Conservation (phyloP, 2,797 vertebrate species). For the Myotis pilosus region DNA sequence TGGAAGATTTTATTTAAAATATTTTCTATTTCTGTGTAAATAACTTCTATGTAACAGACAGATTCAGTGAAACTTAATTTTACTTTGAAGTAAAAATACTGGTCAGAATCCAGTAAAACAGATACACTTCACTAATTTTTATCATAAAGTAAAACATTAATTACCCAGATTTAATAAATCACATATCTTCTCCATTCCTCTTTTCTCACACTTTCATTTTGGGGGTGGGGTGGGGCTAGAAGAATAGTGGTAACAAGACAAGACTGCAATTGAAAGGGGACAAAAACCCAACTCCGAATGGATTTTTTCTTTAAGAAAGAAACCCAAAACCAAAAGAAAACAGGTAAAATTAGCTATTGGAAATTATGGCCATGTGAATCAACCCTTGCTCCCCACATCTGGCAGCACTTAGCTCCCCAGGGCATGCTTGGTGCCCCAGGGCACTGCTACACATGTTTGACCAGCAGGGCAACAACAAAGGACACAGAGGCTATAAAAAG, state of each 20-base stretch:
- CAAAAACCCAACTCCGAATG: slow-evolving; percentile 47
- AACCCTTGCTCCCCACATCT: slow-evolving; percentile 77
- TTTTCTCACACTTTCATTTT: slow-evolving; percentile 38
- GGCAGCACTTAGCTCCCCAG: slow-evolving; percentile 77
- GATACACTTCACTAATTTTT: slow-evolving; percentile 20
- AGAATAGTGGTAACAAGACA: slow-evolving; percentile 54
- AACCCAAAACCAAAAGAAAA: slow-evolving; percentile 79
- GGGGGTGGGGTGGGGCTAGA: neutral
- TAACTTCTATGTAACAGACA: slow-evolving; percentile 7
- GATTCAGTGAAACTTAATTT: slow-evolving; percentile 31
- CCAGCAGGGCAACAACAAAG: slow-evolving; percentile 75
- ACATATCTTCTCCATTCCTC: slow-evolving; percentile 10
- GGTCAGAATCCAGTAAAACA: slow-evolving; percentile 32
- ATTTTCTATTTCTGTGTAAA: slow-evolving; percentile 23
- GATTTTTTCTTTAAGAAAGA: slow-evolving; percentile 73
- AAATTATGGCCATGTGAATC: slow-evolving; percentile 75
- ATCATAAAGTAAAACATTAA: slow-evolving; percentile 49
- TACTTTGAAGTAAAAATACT: slow-evolving; percentile 38
- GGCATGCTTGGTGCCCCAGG: slow-evolving; percentile 67
- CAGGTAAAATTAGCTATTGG: slow-evolving; percentile 79
- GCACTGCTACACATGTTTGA: slow-evolving; percentile 74
- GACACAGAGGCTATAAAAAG: slow-evolving; percentile 65
- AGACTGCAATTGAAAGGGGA: slow-evolving; percentile 49
- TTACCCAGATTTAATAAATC: slow-evolving; percentile 27
- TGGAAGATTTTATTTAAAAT: slow-evolving; percentile 39